These are phyloP conservation scores for Spinus pinus DNA, from an alignment of 2,797 vertebrate species.

Conservation along the genomic window DNA sequence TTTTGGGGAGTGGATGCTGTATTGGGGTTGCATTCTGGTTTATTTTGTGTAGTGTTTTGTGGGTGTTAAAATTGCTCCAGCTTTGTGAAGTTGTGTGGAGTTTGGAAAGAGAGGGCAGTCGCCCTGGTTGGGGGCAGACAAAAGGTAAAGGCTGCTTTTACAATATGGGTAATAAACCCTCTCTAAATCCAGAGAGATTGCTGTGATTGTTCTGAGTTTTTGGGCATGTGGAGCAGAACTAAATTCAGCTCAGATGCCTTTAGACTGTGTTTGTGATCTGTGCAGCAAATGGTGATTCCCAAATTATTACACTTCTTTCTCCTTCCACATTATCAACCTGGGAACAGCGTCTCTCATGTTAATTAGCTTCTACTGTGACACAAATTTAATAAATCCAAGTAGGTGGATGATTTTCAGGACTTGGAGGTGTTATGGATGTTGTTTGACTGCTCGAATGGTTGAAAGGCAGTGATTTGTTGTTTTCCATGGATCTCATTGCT, in stretches of 20 bases:
- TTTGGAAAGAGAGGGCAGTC: background rate
- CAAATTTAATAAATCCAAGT: background rate
- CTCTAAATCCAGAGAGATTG: background rate
- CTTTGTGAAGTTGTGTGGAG: background rate
- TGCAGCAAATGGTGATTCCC: background rate
- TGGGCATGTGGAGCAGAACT: background rate
- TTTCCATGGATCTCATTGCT: background rate
- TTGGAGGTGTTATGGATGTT: background rate
- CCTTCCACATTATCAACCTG: background rate
- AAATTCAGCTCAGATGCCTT: background rate
- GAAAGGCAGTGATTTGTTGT: background rate
- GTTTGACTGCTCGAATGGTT: background rate
- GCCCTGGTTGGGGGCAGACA: background rate
- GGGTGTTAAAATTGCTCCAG: background rate
- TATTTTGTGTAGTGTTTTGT: background rate
- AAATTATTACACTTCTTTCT: rapidly evolving
- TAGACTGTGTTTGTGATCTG: background rate
- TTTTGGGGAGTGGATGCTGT: background rate
- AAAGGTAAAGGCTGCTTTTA: background rate
- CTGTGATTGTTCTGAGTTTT: background rate
- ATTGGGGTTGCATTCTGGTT: background rate
- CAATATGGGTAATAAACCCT: background rate
- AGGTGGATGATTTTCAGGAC: background rate
- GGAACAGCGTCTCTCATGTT: background rate
- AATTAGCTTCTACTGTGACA: background rate